Conservation (phyloP, 2,113 vertebrate species). For the Atlantisia rogersi region DNA sequence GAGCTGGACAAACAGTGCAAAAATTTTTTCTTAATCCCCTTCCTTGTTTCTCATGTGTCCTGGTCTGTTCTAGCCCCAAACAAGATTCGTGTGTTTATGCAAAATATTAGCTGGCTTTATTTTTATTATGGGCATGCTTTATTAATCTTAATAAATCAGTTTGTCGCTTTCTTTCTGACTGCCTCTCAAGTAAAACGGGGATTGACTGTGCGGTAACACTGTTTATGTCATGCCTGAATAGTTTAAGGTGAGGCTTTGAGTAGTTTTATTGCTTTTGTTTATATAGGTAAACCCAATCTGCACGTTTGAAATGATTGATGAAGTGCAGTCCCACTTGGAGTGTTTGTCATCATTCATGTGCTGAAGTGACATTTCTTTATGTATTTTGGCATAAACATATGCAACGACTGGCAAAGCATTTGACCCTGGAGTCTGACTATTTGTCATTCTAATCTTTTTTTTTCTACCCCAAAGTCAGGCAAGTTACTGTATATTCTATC, state of each 20-base stretch:
- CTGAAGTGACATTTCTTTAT: conserved; percentile 88
- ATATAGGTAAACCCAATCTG: conserved; percentile 85
- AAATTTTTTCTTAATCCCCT: conserved; percentile 44
- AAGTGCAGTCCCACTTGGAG: conserved; percentile 81
- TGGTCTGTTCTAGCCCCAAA: neutral
- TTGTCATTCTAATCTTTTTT: conserved; percentile 83
- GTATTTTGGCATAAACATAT: conserved; percentile 89
- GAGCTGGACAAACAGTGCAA: neutral
- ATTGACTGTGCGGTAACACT: conserved; percentile 74
- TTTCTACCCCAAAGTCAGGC: conserved; percentile 70
- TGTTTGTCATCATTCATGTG: conserved; percentile 86
- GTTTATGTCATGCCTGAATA: conserved; percentile 78
- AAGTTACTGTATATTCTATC: conserved; percentile 77
- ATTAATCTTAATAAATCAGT: conserved; percentile 81
- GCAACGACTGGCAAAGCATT: conserved; percentile 86
- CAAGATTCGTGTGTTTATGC: conserved; percentile 57
- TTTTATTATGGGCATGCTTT: conserved; percentile 73
- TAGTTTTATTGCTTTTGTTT: conserved; percentile 83
- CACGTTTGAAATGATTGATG: conserved; percentile 85
- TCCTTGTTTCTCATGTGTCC: neutral
- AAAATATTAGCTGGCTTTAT: conserved; percentile 68
- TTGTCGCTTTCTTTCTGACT: conserved; percentile 64
- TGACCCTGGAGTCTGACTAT: conserved; percentile 86
- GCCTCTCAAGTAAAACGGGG: conserved; percentile 72
- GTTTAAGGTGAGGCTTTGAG: conserved; percentile 82